Evolutionary conservation across 2,888 invertebrate species (phyloP).

Genomic region (Tineola bisselliella): DNA sequence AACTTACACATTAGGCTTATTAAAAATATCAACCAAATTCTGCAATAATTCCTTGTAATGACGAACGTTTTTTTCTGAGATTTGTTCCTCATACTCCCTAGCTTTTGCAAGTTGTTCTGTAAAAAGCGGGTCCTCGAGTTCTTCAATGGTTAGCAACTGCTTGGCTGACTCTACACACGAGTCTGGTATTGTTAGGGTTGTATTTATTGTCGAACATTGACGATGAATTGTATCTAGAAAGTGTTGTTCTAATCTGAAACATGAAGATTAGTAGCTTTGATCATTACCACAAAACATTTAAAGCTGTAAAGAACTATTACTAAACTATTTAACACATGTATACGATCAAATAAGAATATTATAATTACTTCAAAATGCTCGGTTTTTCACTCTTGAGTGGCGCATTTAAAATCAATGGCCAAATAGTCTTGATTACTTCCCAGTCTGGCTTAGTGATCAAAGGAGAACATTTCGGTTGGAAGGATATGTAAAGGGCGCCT

Average conservation of each 20-base stretch:
- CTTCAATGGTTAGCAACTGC: conserved; percentile 44
- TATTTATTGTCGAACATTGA: conserved; percentile 71
- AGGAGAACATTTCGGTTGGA: conserved; percentile 72
- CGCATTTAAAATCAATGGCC: conserved; percentile 82
- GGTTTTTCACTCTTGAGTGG: conserved; percentile 84
- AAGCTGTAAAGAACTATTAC: too few relatives aligned
- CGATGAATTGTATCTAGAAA: conserved; percentile 66
- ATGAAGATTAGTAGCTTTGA: too few relatives aligned
- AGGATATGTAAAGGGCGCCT: conserved; percentile 80
- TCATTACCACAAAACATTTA: too few relatives aligned
- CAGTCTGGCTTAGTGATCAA: conserved; percentile 80
- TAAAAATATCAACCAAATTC: conserved; percentile 61
- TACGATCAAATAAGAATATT: too few relatives aligned
- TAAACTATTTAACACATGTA: too few relatives aligned
- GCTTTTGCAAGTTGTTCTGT: conserved; percentile 29
- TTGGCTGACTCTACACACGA: conserved; percentile 57
- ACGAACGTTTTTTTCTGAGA: conserved; percentile 52
- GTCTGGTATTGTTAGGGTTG: conserved; percentile 65
- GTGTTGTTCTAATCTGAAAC: conserved; percentile 63
- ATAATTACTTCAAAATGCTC: conserved; percentile 71
- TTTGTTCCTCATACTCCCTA: conserved; percentile 36
- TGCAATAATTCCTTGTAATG: conserved; percentile 66
- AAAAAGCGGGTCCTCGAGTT: conserved; percentile 34
- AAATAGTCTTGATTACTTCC: conserved; percentile 74
- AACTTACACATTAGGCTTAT: conserved; percentile 49